Evolutionary conservation across 2,888 invertebrate genomes (phyloP).

Genomic region (Candidula unifasciata): DNA sequence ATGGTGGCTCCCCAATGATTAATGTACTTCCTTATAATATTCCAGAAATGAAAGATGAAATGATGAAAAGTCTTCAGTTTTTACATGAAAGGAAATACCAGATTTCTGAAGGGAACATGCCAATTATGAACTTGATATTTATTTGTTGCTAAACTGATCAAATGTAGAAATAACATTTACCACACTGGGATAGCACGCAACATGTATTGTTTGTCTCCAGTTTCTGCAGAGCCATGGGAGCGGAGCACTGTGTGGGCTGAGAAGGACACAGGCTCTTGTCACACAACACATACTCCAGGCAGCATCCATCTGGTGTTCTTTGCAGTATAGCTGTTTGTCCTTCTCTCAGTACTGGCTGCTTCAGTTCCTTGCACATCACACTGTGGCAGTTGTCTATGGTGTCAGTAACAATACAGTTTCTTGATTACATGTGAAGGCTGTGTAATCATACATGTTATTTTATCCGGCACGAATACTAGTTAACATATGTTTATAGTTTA

Average conservation of each 20-base stretch:
- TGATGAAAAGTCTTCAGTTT: too few relatives aligned
- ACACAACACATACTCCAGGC: conserved; percentile 44
- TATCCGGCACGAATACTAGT: too few relatives aligned
- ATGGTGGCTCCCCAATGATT: too few relatives aligned
- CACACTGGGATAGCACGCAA: conserved; percentile 10
- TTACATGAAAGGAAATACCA: too few relatives aligned
- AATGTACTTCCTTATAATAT: too few relatives aligned
- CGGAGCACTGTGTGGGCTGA: conserved; percentile 13
- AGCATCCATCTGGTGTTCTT: conserved; percentile 43
- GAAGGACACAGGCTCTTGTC: conserved; percentile 32
- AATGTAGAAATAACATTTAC: neutral
- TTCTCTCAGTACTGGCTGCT: conserved; percentile 19
- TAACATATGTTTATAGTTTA: too few relatives aligned
- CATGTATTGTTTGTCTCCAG: conserved; percentile 24
- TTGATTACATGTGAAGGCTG: too few relatives aligned
- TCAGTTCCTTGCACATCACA: conserved; percentile 25
- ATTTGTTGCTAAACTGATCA: too few relatives aligned
- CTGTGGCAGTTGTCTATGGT: conserved; percentile 36
- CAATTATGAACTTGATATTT: too few relatives aligned
- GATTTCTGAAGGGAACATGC: too few relatives aligned
- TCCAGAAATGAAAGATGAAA: too few relatives aligned
- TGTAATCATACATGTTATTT: too few relatives aligned
- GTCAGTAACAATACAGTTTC: neutral
- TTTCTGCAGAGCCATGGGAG: conserved; percentile 24
- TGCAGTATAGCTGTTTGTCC: conserved; percentile 33